phyloP scores from a whole-genome alignment of 2,888 invertebrate genomes.

The Stratiomys singularior region DNA sequence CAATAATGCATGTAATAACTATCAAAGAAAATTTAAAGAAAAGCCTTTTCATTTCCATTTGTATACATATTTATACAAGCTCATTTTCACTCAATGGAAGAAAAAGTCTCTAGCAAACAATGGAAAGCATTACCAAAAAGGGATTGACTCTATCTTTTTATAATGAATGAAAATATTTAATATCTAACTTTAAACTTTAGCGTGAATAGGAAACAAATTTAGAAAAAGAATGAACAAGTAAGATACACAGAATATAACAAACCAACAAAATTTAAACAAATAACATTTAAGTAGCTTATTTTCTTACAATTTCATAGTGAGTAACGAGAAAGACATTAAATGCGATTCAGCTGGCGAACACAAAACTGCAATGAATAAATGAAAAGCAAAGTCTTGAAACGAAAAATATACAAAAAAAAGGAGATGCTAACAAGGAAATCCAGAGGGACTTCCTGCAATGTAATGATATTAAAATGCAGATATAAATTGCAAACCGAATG shows the following conservation, averaged over 20 bases:
- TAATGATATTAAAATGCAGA: no score
- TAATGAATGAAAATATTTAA: slow-evolving; percentile 13
- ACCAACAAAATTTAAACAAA: background rate
- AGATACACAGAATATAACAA: no score
- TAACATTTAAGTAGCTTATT: slow-evolving; percentile 35
- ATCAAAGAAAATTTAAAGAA: background rate
- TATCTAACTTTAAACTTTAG: background rate
- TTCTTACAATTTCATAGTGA: slow-evolving; percentile 29
- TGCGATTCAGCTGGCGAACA: background rate
- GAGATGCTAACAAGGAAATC: no score
- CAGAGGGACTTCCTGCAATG: no score
- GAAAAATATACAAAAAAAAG: no score
- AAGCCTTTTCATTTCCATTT: slow-evolving; percentile 19
- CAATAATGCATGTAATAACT: slow-evolving; percentile 17
- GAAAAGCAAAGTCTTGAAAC: no score
- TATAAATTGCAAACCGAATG: no score
- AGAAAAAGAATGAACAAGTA: background rate
- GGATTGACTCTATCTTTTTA: slow-evolving; percentile 44
- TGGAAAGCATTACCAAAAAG: background rate
- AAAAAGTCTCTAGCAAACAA: slow-evolving; percentile 3
- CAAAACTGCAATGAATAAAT: no score
- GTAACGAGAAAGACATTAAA: background rate
- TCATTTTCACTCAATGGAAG: slow-evolving; percentile 14
- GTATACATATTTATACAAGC: slow-evolving; percentile 19
- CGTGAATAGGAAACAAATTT: slow-evolving; percentile 6